A percentile compares a stretch with the other conserved stretches of the same genome.
These are phyloP conservation scores for Plebejus anna DNA, from an alignment of 2,888 invertebrate genomes.

Conservation along the genomic window DNA sequence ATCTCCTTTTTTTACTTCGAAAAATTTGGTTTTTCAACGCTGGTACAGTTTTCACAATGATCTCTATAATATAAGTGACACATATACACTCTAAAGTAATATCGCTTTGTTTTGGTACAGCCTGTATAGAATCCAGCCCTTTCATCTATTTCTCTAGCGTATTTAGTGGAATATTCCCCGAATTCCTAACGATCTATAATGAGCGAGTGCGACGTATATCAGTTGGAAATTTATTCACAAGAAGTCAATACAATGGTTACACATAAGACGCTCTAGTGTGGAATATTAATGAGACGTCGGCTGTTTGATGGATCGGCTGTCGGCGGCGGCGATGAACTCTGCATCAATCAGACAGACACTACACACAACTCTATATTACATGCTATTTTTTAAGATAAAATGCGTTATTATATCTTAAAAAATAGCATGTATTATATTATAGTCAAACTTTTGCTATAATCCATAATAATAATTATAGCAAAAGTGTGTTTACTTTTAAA, in stretches of 20 bases:
- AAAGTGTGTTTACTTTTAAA: too few relatives aligned
- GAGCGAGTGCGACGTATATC: not conserved
- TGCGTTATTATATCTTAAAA: not conserved
- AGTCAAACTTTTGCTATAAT: too few relatives aligned
- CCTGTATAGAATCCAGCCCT: not conserved
- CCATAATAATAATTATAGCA: too few relatives aligned
- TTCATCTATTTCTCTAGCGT: not conserved
- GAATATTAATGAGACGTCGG: conserved; percentile 39
- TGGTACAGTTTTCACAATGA: too few relatives aligned
- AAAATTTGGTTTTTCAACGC: too few relatives aligned
- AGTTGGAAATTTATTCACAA: conserved; percentile 25
- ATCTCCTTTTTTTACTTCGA: too few relatives aligned
- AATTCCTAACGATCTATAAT: not conserved
- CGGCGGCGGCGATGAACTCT: conserved; percentile 34
- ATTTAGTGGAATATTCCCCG: not conserved
- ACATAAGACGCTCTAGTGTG: conserved; percentile 31
- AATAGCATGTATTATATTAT: too few relatives aligned
- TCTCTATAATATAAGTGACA: too few relatives aligned
- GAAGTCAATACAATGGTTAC: conserved; percentile 28
- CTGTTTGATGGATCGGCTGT: conserved; percentile 37
- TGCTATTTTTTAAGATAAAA: not conserved
- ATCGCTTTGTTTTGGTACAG: too few relatives aligned
- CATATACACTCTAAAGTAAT: too few relatives aligned
- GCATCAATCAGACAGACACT: conserved; percentile 36
- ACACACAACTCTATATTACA: conserved; percentile 1